These are phyloP conservation scores for Silurus asotus DNA, from an alignment of 2,113 vertebrate species.

Conservation along the genomic window DNA sequence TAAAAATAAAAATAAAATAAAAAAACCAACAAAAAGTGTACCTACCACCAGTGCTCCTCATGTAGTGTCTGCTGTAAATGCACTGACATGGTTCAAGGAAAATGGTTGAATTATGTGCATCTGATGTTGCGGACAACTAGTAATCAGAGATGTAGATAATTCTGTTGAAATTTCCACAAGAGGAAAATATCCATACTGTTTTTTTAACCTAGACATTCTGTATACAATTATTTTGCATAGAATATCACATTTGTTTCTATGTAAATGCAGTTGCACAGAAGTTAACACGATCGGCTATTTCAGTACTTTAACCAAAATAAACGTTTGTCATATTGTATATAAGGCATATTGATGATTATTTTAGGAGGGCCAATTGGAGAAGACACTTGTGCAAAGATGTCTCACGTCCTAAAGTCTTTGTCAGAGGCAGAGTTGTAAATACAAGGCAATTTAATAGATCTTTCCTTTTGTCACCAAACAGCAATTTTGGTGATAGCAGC, in stretches of 20 bases:
- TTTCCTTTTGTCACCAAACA: slow-evolving; percentile 55
- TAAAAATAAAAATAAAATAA: slow-evolving; percentile 1
- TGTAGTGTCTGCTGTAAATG: slow-evolving; percentile 58
- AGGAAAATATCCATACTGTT: slow-evolving; percentile 62
- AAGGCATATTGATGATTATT: slow-evolving; percentile 58
- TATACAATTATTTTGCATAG: slow-evolving; percentile 75
- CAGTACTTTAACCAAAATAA: slow-evolving; percentile 60
- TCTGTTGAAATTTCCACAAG: slow-evolving; percentile 63
- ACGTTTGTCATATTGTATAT: slow-evolving; percentile 60
- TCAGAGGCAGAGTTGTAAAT: slow-evolving; percentile 64
- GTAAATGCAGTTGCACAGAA: slow-evolving; percentile 65
- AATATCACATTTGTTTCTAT: slow-evolving; percentile 70
- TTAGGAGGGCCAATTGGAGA: slow-evolving; percentile 62
- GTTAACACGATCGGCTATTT: slow-evolving; percentile 54
- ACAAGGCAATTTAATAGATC: slow-evolving; percentile 73
- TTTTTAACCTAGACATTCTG: slow-evolving; percentile 66
- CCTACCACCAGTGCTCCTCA: slow-evolving; percentile 56
- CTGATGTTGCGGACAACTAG: slow-evolving; percentile 63
- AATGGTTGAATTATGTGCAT: slow-evolving; percentile 60
- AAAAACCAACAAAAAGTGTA: slow-evolving; percentile 46
- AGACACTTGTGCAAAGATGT: slow-evolving; percentile 46
- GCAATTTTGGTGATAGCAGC: slow-evolving; percentile 65
- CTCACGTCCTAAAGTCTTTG: slow-evolving; percentile 38
- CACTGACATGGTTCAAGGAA: slow-evolving; percentile 12
- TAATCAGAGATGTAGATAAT: slow-evolving; percentile 67